These are phyloP conservation scores for Tylochromis polylepis DNA, from an alignment of 2,113 vertebrate species.

Conservation along the genomic window DNA sequence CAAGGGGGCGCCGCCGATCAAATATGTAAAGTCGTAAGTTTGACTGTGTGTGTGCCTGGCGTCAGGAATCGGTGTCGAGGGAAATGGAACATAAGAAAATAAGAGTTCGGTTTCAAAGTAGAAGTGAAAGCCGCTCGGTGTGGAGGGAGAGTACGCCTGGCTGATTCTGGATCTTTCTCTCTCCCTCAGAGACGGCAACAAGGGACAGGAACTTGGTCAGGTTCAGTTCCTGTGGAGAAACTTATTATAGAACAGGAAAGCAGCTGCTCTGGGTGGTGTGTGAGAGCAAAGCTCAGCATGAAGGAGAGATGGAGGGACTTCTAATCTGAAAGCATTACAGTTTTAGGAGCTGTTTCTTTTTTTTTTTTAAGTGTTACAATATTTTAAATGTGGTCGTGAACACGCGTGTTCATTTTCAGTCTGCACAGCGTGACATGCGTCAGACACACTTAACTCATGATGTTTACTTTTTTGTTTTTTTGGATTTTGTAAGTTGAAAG, in stretches of 20 bases:
- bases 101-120: background rate
- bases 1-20: conserved; percentile 83
- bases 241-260: conserved; percentile 25
- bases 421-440: background rate
- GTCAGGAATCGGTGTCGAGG: background rate
- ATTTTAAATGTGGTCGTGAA: background rate
- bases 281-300: background rate
- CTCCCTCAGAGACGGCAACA: background rate
- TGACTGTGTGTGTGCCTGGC: background rate
- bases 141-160: background rate
- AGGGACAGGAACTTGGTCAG: conserved; percentile 18
- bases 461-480: background rate
- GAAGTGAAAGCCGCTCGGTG: background rate
- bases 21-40: conserved; percentile 96
- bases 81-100: background rate
- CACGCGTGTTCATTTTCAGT: background rate
- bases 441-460: background rate
- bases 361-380: background rate
- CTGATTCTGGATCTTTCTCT: background rate
- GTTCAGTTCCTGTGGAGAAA: conserved; percentile 32
- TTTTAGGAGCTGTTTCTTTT: background rate
- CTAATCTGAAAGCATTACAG: background rate
- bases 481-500: background rate
- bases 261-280: background rate
- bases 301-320: background rate